Evolutionary conservation across 2,888 invertebrate species (phyloP), one percentile per base, ranked within the genome.

Genomic region (Caradrina clavipalpis): DNA sequence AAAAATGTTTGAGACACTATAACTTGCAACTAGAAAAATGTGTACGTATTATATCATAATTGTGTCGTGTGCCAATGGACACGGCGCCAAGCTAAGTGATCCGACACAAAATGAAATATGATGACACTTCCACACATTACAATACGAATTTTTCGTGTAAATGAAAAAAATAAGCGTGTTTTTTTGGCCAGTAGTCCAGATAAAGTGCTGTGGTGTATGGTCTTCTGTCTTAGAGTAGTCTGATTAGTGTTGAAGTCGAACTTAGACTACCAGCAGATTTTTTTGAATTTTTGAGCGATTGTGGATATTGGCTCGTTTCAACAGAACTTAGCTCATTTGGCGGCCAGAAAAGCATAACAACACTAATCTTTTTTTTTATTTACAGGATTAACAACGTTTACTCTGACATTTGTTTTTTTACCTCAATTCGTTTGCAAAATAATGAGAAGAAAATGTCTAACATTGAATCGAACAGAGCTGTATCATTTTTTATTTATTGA

Each of bases 111-210:
- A 94, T 95, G 95, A 95, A 92, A 94, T 95, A 95, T 93, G 95
- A 93, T 93, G 95, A 95, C 95, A 95, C 92, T 94, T 94, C 91
- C 92, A 93, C 94, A 91, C 94, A 95, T 95, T 95, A 95, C 95
- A 94, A 94, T 95, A 95, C 91, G 93, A 93, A 93, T 93, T 93
- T 93, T 93, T 91, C 90, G 92, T 90, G 92, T 92, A 93, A 91
- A 92, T 90, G 90, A 90, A 91, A 92, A 91, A 92, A 88, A 88
- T 81, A 85, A 81, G 74, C 53, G 66, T 79, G 79, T 80, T 86
- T 84, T 86, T 85, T 83, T 65, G 73, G 62, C 74, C 79, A 81
- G 22, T 59, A 69, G 62, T 63, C 70, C 49, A 71, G 70, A 77
- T 71, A 71, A 42, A 69, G 61, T 62, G 62, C 64, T 73, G 66